These are phyloP conservation scores for Cyprinus carpio DNA, from an alignment of 2,113 vertebrate genomes.

Conservation along the genomic window DNA sequence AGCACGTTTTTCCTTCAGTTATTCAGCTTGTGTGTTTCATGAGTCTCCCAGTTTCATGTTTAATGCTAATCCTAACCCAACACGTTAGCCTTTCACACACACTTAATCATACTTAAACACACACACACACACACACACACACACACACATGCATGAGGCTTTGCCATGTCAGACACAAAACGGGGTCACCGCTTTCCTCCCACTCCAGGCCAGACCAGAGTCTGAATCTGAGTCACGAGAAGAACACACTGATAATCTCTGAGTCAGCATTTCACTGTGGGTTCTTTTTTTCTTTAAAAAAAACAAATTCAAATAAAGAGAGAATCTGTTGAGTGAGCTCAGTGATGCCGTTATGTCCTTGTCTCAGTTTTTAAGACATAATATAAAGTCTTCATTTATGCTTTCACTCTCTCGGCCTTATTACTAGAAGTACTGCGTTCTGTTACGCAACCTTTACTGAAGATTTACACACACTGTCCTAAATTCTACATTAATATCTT, in stretches of 20 bases:
- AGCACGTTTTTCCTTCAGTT: background rate
- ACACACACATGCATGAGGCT: background rate
- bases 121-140: background rate
- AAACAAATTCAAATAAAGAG: background rate
- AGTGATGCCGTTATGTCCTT: background rate
- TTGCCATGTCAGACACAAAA: background rate
- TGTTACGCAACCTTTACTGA: constrained; percentile 20
- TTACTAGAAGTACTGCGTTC: background rate
- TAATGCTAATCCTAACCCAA: background rate
- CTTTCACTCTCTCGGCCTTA: background rate
- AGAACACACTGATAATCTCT: background rate
- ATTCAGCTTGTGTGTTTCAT: background rate
- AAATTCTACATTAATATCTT: constrained; percentile 7
- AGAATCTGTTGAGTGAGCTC: background rate
- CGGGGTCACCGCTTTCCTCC: background rate
- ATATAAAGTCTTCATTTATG: constrained; percentile 22
- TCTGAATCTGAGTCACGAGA: background rate
- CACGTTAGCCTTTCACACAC: background rate
- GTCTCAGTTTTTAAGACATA: background rate
- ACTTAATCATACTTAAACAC: background rate
- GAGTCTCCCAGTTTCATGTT: background rate
- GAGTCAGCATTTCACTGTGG: background rate
- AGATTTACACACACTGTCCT: constrained; percentile 27
- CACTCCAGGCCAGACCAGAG: background rate
- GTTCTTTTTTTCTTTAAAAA: background rate